These are phyloP conservation scores for Ursus arctos DNA, from an alignment of 2,113 vertebrate species.

Conservation along the genomic window DNA sequence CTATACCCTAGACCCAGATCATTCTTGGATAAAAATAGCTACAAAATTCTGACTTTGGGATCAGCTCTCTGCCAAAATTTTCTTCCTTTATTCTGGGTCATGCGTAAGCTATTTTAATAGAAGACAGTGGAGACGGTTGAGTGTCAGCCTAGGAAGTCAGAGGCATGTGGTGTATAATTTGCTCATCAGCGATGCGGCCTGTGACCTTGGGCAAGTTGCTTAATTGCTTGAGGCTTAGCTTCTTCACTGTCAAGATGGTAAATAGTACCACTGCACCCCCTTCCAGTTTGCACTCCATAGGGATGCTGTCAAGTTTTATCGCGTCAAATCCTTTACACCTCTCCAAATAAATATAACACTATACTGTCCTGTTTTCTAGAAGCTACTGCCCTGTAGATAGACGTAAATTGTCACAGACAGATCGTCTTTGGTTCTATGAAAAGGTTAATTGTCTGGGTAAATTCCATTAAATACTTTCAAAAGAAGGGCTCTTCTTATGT, in stretches of 20 bases:
- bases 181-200: neutral
- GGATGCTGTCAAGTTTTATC: neutral
- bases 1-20: constrained; percentile 30
- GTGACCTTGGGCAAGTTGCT: constrained; percentile 44
- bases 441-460: constrained; percentile 32
- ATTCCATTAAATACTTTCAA: neutral
- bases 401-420: neutral
- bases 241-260: neutral
- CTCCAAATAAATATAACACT: neutral
- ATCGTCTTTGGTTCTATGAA: neutral
- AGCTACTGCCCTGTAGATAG: neutral
- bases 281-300: neutral
- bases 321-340: neutral
- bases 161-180: neutral
- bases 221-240: neutral
- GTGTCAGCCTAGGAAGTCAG: constrained; percentile 11
- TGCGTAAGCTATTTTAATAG: constrained; percentile 72
- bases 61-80: constrained; percentile 51
- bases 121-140: neutral
- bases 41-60: neutral
- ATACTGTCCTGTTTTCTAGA: neutral
- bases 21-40: constrained; percentile 61
- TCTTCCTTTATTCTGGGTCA: constrained; percentile 64
- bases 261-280: neutral
- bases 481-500: constrained; percentile 39